These are phyloP conservation scores for Lacerta bilineata DNA, from an alignment of 2,797 vertebrate species.

Conservation along the genomic window DNA sequence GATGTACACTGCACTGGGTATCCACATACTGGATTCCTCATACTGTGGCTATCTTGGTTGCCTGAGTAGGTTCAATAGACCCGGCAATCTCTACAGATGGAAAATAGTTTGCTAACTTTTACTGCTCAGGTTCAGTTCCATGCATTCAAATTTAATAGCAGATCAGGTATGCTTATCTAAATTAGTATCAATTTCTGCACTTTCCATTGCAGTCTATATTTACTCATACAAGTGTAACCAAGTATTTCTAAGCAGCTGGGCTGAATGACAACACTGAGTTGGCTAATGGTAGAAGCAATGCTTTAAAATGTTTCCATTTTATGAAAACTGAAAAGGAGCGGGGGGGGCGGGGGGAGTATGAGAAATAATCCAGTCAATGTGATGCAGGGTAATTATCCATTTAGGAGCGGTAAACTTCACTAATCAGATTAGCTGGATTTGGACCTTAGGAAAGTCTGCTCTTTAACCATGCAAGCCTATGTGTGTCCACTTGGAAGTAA, in stretches of 20 bases:
- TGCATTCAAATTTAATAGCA: constrained; percentile 14
- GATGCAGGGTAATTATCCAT: background rate
- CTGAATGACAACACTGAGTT: constrained; percentile 1
- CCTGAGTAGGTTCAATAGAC: background rate
- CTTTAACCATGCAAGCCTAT: background rate
- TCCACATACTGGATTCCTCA: background rate
- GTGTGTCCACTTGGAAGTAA: background rate
- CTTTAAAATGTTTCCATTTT: background rate
- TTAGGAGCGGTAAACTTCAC: constrained; percentile 21
- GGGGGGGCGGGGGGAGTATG: background rate
- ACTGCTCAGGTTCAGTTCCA: constrained; percentile 30
- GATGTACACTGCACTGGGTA: background rate
- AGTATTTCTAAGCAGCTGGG: background rate
- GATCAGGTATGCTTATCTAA: background rate
- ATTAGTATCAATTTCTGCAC: constrained; percentile 43
- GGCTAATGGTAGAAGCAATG: fast-evolving
- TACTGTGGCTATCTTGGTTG: background rate
- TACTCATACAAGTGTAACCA: background rate
- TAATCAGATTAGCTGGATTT: constrained; percentile 21
- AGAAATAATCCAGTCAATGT: constrained; percentile 8
- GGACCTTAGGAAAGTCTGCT: constrained; percentile 20
- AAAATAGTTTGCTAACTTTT: background rate
- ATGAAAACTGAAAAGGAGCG: background rate
- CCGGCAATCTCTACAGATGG: background rate
- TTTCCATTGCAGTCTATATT: background rate